Evolutionary conservation across 1,140 invertebrate genomes (phyloP), one percentile per base, ranked within the genome.

Genomic region (Caenorhabditis latens): DNA sequence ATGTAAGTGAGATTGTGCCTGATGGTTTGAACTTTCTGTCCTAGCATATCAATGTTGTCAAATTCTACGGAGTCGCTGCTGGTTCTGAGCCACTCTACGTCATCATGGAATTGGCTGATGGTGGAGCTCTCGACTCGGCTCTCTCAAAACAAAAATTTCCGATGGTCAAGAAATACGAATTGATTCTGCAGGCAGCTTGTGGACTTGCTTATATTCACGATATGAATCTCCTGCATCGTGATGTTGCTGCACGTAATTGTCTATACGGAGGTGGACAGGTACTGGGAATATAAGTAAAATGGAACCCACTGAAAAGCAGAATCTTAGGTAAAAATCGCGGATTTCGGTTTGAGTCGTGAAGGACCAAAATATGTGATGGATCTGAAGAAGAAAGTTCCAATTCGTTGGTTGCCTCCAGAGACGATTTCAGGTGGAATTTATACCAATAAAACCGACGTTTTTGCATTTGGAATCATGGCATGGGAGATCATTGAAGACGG

Each of bases 151-250:
- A 83, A 13, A 53, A 84, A 4, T 48, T 90, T 19, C 32, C 61
- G 14, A 42, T 67, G 32, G n/a, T 43, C 19, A 67, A 88, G 63
- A 89, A 91, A 32, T 83, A 88, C 50, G 86, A 90, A 43, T 65
- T 91, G 87, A 91, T 90, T 75, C 50, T 48, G 16, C 83, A 85
- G n/a, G 89, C 90, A 6, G 67, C 90, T 7, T 85, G 40, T 19
- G 90, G 90, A 9, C 16, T 90, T 16, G 90, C 91, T 9, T 91
- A 90, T 53, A 43, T 91, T 57, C 90, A 90, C 57, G 57, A 57
- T 4, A 11, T 85, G 71, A 91, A 89, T 43, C 65, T 91, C n/a
- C 83, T 90, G 14, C 90, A 90, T 86, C 90, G 89, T 50, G 89
- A 90, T 48, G 90, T 90, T 40, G 89, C 89, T 0, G 89, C 89